phyloP scores from a whole-genome alignment of 2,797 vertebrate species.

The Mormyrus proboscirostris region DNA sequence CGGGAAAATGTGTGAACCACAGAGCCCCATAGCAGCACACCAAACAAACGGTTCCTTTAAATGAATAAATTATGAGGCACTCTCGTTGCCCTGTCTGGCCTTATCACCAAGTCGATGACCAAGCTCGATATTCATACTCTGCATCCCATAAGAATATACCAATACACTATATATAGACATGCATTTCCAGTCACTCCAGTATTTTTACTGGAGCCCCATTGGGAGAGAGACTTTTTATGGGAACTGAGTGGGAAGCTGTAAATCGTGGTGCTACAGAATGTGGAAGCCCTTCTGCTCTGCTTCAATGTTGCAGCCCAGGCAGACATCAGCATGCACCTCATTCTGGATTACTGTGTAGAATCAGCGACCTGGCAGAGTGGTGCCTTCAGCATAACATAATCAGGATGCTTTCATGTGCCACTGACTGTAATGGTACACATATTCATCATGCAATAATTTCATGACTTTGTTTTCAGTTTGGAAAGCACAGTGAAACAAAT shows the following conservation, averaged over 20 bases:
- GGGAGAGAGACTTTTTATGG: neutral
- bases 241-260: neutral
- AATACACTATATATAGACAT: constrained; percentile 4
- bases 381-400: neutral
- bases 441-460: neutral
- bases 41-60: neutral
- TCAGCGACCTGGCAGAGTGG: neutral
- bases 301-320: neutral
- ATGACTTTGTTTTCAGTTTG: neutral
- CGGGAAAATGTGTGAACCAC: neutral
- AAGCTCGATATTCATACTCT: neutral
- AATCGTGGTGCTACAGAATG: neutral
- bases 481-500: neutral
- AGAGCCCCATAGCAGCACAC: neutral
- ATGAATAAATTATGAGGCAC: neutral
- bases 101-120: neutral
- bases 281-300: neutral
- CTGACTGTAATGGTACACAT: neutral
- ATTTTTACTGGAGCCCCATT: neutral
- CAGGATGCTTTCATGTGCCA: neutral
- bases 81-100: neutral
- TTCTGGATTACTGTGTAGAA: neutral
- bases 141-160: neutral
- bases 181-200: neutral
- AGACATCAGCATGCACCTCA: neutral